Evolutionary conservation across 2,113 vertebrate genomes (phyloP), one percentile per base, ranked within the genome.

Genomic region (Entomyzon cyanotis): DNA sequence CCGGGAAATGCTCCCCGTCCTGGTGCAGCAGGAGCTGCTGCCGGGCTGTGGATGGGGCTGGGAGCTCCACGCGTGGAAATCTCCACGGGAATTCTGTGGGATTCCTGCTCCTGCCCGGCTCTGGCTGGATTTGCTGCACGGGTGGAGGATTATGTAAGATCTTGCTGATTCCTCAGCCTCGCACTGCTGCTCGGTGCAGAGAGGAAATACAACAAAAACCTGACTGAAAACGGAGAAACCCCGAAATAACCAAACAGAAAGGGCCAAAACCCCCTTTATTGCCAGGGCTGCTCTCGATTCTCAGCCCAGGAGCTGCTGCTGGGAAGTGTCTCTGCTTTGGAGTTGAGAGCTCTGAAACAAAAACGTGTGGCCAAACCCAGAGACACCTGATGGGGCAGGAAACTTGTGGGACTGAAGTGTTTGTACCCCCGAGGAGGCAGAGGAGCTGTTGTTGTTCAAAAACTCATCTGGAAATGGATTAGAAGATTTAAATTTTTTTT

Each of bases 111-210:
- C 47, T 23, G 73, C 75, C 47, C 58, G 30, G 68, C 83, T 58
- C 59, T 46, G 42, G 35, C 82, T 78, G 10, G 10, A 4, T 89
- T 71, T 70, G 95, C 67, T 82, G 74, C 84, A 91, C 53, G 27
- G 30, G 19, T 78, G 50, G 75, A 87, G 23, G 44, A 46, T 97
- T 98, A 97, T 60, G 28, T 97, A 97, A 97, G 88, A 84, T 88
- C 75, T 56, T 64, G 67, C 77, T 91, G 70, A 31, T 68, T 91
- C 65, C 69, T 90, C 85, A 37, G 30, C 55, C 59, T 93, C 15
- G 50, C 64, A 9, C 47, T 65, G 78, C 80, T 79, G 28, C 89
- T 85, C 12, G 10, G 60, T 25, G 6, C 44, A 3, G 58, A 23
- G 81, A 69, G 79, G 74, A 89, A 94, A 64, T 22, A 12, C 23